phyloP scores from a whole-genome alignment of 2,797 vertebrate genomes.

The Buceros bicornis region DNA sequence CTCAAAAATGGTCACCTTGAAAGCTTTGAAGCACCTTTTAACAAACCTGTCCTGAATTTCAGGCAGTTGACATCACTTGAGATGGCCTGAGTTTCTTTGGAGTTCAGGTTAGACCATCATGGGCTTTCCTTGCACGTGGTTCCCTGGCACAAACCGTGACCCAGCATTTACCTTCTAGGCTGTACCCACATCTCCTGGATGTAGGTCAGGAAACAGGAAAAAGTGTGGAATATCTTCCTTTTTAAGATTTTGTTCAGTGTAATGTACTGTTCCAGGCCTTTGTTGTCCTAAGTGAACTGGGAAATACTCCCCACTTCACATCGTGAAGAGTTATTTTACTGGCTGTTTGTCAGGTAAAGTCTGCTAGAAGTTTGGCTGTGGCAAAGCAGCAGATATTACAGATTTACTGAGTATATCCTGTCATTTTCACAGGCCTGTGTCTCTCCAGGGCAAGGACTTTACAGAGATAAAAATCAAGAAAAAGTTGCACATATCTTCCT shows the following conservation, averaged over 20 bases:
- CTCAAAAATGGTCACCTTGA: background rate
- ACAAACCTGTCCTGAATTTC: conserved; percentile 50
- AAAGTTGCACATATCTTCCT: background rate
- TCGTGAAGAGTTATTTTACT: background rate
- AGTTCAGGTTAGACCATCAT: background rate
- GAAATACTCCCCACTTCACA: background rate
- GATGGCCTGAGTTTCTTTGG: conserved; percentile 1
- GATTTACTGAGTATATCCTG: background rate
- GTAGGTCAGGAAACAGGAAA: background rate
- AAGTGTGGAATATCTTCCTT: conserved; percentile 7
- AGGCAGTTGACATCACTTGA: conserved; percentile 27
- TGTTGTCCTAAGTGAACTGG: background rate
- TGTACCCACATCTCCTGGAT: conserved; percentile 8
- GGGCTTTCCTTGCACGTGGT: background rate
- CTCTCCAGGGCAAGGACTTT: background rate
- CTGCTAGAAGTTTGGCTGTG: background rate
- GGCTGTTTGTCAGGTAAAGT: background rate
- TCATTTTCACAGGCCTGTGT: background rate
- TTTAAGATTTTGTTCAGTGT: background rate
- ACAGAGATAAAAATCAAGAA: background rate
- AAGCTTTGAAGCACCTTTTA: conserved; percentile 25
- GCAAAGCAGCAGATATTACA: background rate
- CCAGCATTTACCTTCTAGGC: conserved; percentile 15
- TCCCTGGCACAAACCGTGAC: background rate
- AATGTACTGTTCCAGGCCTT: background rate